Base-by-base conservation (phyloP, 2,888 invertebrate genomes). In the Mythimna loreyi region DNA sequence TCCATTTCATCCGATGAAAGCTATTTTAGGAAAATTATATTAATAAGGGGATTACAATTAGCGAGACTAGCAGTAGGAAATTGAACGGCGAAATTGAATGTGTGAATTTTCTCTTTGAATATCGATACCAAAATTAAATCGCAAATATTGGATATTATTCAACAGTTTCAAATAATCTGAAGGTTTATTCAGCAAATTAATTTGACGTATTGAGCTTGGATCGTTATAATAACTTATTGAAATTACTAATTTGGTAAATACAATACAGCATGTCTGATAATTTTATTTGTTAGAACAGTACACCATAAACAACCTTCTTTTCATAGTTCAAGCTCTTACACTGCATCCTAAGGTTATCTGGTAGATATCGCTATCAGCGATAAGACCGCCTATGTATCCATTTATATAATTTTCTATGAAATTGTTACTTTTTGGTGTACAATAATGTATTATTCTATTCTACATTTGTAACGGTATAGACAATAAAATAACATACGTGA, bases 1-100 rank as follows among this genome's bases (percentile, higher is more conserved):
- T 57, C 0, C 55, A 40, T 45, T 53, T 53, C 9, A 47, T 40
- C 3, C 16, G 11, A 61, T 53, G 11, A 21, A 30, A 13, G 4
- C 9, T 33, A 43, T 36, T 61, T 75, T 43, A 45, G 13, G 21
- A 47, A n/a, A 50, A 50, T 33, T 52, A 50, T 33, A 56, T 47
- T 21, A 52, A 56, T 33, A 9, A 30, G 2, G 9, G 7, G 50
- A 60, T 56, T 33, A 21, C 6, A 36, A 61, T 52, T 36, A 43
- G 16, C 8, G n/a, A 8, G 19, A 43, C 11, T 49, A 40, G 19
- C 25, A 16, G 40, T 25, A 9, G 19, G 30, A 16, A 58, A 30
- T 65, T 23, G 23, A 16, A 1, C 2, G 23, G 6, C n/a, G 2
- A 21, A 62, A 9, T 28, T 1, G 40, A 33, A 13, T 2, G 8